Evolutionary conservation across 2,888 invertebrate genomes (phyloP).

Genomic region (Hirtodrosophila histrioides): DNA sequence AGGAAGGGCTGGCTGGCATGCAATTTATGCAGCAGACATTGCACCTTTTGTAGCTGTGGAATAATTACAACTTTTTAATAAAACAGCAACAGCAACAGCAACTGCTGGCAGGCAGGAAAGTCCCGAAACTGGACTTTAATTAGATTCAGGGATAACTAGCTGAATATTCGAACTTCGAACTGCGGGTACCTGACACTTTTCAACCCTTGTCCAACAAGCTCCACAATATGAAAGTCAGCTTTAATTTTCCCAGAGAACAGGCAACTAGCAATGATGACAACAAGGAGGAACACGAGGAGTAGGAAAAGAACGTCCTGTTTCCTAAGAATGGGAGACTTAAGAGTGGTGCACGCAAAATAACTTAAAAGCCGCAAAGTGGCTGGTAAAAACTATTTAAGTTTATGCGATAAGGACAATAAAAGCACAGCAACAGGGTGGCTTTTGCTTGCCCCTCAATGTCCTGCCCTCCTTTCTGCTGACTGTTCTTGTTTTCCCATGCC

Average conservation of each 20-base stretch:
- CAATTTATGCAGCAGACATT: constrained; percentile 62
- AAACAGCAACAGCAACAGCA: constrained; percentile 51
- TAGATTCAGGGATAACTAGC: constrained; percentile 49
- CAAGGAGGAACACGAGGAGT: background rate
- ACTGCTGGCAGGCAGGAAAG: constrained; percentile 5
- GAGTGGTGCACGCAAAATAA: constrained; percentile 75
- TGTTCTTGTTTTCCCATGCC: background rate
- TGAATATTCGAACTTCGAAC: constrained; percentile 37
- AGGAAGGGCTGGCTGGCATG: constrained; percentile 27
- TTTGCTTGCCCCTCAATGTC: background rate
- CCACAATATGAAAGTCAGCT: constrained; percentile 33
- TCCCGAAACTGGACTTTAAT: constrained; percentile 46
- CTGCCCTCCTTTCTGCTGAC: constrained; percentile 2
- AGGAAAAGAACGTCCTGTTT: constrained; percentile 1
- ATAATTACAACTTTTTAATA: constrained; percentile 53
- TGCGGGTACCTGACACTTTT: constrained; percentile 5
- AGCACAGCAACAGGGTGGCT: constrained; percentile 49
- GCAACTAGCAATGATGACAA: constrained; percentile 19
- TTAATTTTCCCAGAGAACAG: constrained; percentile 41
- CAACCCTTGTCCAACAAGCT: background rate
- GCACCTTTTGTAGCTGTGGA: constrained; percentile 28
- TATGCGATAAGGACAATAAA: constrained; percentile 78
- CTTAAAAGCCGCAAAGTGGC: constrained; percentile 80
- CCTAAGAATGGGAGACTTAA: constrained; percentile 43
- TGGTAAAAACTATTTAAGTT: constrained; percentile 79